Evolutionary conservation across 2,888 invertebrate genomes (phyloP), one percentile per base, ranked within the genome.

Genomic region (Drepanosiphum platanoidis): DNA sequence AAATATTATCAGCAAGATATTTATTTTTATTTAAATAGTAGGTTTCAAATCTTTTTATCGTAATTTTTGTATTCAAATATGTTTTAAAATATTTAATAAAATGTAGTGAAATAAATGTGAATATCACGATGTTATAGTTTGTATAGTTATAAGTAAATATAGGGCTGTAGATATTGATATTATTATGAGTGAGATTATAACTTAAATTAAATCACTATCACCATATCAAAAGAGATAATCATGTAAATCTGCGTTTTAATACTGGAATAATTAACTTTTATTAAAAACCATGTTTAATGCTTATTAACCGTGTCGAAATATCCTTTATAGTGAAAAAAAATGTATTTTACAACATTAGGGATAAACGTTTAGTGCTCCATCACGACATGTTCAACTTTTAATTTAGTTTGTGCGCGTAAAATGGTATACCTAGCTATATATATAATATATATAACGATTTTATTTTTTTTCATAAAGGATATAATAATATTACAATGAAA

Each of bases 301-400:
- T 75, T 64, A 77, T 61, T 77, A 64, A 77, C 77, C 36, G 39
- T 30, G 78, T 78, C 78, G 11, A 78, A 77, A 52, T 64, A 64
- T 32, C 30, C 64, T 64, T 64, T 42, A 39, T 64, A 4, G 8
- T 18, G 22, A 27, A 61, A 39, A 78, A 39, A 78, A 13, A 18
- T 64, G 15, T 27, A 64, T 79, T 42, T 66, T 32, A 42, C 66
- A 66, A 22, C n/a, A 32, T 70, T 34, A 79, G 27, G 34, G 68
- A 46, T 80, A 70, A 70, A 36, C 34, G 46, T 70, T 79, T 80
- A 80, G 42, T 80, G 34, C 34, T 30, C 32, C n/a, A 70, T 68
- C 27, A 70, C 52, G 22, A 39, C 18, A 27, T 34, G 52, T 80
- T 80, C 15, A 80, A 80, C n/a, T 80, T 80, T 80, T 80, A 80